Base-by-base conservation (phyloP, 2,888 invertebrate species). In the Nipponacmea schrenckii region DNA sequence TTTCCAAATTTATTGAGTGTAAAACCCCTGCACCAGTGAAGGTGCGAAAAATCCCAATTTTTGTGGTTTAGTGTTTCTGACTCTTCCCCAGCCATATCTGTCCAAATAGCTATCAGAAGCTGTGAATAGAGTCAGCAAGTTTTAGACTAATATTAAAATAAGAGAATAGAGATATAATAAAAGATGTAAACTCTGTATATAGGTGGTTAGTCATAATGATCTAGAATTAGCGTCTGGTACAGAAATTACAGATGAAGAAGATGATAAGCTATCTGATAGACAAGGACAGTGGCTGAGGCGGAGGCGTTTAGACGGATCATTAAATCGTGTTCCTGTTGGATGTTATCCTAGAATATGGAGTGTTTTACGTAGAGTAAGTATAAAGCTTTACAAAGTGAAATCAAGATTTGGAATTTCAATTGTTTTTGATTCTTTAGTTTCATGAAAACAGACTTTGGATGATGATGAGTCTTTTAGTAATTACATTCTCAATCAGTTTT, bases 241-340 rank as follows among this genome's bases (percentile, higher is more conserved):
- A 12, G 70, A 64, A 7, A 63, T 65, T 12, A 74, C 77, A 46
- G 74, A 74, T n/a, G 81, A 80, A 12, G 77, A 73, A 8, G 77
- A 79, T 8, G 75, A 74, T 2, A 80, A 77, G 8, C 72, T 73
- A 24, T 78, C 74, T 46, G 96, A 96, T 86, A 91, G 95, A 1
- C 97, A 97, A 89, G 99, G 99, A 0, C 98, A 98, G 88, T 99
- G 99, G 99, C 90, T 99, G 83, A 92, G 99, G 72, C 91, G 98
- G 74, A 92, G 99, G 56, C 91, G 98, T 77, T 92, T 99, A 50
- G 99, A 99, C 89, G 99, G 99, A 4, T 97, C 98, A 0, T 91
- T 99, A 67, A 99, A 99, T 90, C 92, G 99, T 74, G 98, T 99
- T 2, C 99, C 99, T 0, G 91, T 95, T 69, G 96, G 97, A 86